A percentile compares a stretch with the other conserved stretches of the same genome.
Evolutionary conservation across 1,140 invertebrate genomes (phyloP).

Genomic region (Stenopsyche tienmushanensis): DNA sequence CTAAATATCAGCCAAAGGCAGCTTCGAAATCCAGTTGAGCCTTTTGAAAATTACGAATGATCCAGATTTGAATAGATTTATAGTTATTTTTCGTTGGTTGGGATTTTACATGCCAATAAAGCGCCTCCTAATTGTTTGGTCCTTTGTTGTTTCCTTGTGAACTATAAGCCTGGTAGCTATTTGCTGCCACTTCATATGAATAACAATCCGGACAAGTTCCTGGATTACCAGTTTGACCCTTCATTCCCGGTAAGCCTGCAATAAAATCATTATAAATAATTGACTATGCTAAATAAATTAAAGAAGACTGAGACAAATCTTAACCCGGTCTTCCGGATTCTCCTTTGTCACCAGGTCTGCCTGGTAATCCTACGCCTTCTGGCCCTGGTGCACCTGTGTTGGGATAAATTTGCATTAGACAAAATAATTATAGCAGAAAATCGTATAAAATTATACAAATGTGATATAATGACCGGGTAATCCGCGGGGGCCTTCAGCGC

Average conservation of each 20-base stretch:
- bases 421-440: background rate
- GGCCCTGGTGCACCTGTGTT: constrained; percentile 32
- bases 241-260: constrained; percentile 25
- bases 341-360: constrained; percentile 37
- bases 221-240: constrained; percentile 24
- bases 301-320: background rate
- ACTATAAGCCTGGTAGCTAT: constrained; percentile 23
- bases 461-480: constrained; percentile 56
- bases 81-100: too few relatives aligned
- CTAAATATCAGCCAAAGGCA: too few relatives aligned
- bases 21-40: too few relatives aligned
- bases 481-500: constrained; percentile 66
- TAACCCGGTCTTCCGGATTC: constrained; percentile 40
- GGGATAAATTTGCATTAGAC: too few relatives aligned
- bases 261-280: background rate
- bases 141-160: constrained; percentile 37
- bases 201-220: constrained; percentile 36
- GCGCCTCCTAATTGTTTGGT: constrained; percentile 31
- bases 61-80: too few relatives aligned
- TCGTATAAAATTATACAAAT: background rate
- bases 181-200: constrained; percentile 23
- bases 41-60: too few relatives aligned
- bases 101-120: too few relatives aligned
- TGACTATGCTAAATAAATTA: background rate
- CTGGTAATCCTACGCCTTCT: constrained; percentile 33